A percentile compares a stretch with the other conserved stretches of the same genome.
Evolutionary conservation across 30 jellyfish, hydroid and myxozoan genomes (phyloP).

Genomic region (Turritopsis rubra): DNA sequence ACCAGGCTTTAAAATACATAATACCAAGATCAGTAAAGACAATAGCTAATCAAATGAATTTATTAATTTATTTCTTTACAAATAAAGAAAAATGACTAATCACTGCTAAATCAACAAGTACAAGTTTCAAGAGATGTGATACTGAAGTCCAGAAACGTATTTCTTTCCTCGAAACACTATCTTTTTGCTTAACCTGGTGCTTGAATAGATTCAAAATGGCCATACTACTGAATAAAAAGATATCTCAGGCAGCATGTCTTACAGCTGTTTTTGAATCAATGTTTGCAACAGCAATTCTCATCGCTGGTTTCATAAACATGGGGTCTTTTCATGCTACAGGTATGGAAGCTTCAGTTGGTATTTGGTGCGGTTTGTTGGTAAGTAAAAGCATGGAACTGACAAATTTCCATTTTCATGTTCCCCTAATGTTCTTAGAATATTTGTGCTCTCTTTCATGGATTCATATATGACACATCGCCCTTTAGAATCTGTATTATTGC

Average conservation of each 20-base stretch:
- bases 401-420: background rate
- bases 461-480: no score
- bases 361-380: slow-evolving; percentile 8
- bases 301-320: slow-evolving; percentile 2
- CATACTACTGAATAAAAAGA: background rate
- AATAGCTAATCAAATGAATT: background rate
- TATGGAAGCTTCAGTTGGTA: background rate
- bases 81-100: background rate
- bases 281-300: background rate
- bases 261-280: slow-evolving; percentile 1
- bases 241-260: background rate
- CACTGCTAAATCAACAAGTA: background rate
- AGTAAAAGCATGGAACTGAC: background rate
- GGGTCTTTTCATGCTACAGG: slow-evolving; percentile 9
- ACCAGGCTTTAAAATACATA: background rate
- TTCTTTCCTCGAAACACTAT: no score
- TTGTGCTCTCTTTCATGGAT: no score
- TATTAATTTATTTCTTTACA: background rate
- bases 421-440: no score
- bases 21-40: background rate
- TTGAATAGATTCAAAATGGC: background rate
- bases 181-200: no score
- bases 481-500: no score
- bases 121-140: background rate
- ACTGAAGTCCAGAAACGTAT: no score